Evolutionary conservation across 2,888 invertebrate genomes (phyloP), one percentile per base, ranked within the genome.

Genomic region (Dioctria linearis): DNA sequence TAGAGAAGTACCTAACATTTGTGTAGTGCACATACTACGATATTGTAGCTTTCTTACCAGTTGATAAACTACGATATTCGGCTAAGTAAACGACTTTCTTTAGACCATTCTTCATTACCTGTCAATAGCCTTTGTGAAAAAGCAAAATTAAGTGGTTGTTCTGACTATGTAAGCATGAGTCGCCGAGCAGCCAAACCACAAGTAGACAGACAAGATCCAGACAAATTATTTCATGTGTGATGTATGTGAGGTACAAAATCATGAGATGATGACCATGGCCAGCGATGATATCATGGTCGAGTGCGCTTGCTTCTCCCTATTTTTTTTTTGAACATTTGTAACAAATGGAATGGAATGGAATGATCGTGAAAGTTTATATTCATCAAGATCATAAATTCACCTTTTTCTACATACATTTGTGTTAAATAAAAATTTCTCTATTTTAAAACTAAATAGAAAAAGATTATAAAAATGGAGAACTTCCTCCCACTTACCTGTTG

Each of bases 251-350:
- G 25, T 25, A 9, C 1, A 11, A 11, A 11, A 66, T 40, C 0
- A 40, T n/a, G 51, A 42, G 40, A 39, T 9, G 69, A 71, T 71
- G 71, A 71, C 71, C 71, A 54, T 13, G 69, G 25, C 71, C 49
- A 40, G 39, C 54, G 71, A 71, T 71, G 71, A 71, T 71, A 49
- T 71, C 71, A 71, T 71, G 71, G 71, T 54, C 71, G 71, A 71
- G 3, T 71, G 71, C 71, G 71, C 71, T 6, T 71, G 71, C 71
- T 46, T 25, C 67, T 71, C 37, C 13, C 54, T 37, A 11, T 46
- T 11, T 5, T n/a, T 11, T 25, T 39, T 37, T 42, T 11, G 2
- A n/a, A 39, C 25, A 46, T 39, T 37, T 71, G 54, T 54, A 71
- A 25, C 25, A 25, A 25, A 54, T 71, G 11, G 8, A 46, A 49